Evolutionary conservation across 23 tunicate species (phyloP).

Genomic region (Ascidia mentula): DNA sequence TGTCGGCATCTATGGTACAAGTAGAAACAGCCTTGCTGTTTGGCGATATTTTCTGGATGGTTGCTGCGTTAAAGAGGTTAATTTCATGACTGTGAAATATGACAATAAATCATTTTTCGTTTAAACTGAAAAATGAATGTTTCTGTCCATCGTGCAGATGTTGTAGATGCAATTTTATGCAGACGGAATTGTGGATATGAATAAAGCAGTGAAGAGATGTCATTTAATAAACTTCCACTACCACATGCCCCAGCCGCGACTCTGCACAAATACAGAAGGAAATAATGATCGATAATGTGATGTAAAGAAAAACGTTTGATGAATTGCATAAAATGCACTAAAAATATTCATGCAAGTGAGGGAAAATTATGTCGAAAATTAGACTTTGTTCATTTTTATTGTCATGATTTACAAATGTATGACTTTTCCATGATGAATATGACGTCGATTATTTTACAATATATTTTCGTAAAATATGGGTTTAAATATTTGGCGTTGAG

Average conservation of each 20-base stretch:
- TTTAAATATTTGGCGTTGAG: no score
- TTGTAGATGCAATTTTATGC: neutral
- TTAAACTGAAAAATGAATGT: no score
- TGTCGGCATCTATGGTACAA: constrained; percentile 1
- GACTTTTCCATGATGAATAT: no score
- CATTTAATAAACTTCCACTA: neutral
- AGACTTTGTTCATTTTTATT: no score
- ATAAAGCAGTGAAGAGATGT: neutral
- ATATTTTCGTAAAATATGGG: no score
- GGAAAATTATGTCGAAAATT: no score
- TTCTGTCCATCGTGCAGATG: no score
- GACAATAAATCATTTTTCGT: neutral
- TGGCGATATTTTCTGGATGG: neutral
- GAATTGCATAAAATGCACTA: no score
- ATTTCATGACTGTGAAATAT: neutral
- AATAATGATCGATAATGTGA: neutral
- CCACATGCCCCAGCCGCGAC: neutral
- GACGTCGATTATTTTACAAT: no score
- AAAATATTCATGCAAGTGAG: no score
- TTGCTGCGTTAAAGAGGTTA: neutral
- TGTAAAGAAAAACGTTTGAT: neutral
- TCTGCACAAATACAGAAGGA: neutral
- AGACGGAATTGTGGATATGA: neutral
- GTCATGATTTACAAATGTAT: no score
- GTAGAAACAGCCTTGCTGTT: constrained; percentile 6